Evolutionary conservation across 30 jellyfish, hydroid and myxozoan genomes (phyloP), one percentile per base, ranked within the genome.

Genomic region (Morbakka virulenta): DNA sequence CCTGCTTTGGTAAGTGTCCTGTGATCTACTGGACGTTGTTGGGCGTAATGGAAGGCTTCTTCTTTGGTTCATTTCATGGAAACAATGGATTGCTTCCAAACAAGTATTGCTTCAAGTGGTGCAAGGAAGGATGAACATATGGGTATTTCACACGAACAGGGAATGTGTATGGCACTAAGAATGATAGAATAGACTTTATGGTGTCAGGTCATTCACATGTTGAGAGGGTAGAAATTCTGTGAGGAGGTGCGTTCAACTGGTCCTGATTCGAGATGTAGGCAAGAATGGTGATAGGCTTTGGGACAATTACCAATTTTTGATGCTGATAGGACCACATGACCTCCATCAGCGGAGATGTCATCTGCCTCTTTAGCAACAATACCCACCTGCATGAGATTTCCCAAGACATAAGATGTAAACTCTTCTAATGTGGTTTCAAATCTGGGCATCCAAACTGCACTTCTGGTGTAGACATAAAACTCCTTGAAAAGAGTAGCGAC

Each of bases 361-460:
- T 78, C 89, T 9, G 86, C 86, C 22, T 64, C 41, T 61, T 83
- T 83, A 51, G 86, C 86, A 12, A 78, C 86, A 9, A 29, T 12
- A 14, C 89, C 90, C 3, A 61, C 81, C 22, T 25, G 67, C 1
- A 83, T 23, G 9, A 75, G 75, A 21, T 75, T 77, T 2, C 89
- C 89, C 12, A 75, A 31, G 35, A 73, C 89, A 30, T 74, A 36
- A 36, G 66, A 83, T 83, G 66, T 83, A 1, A 83, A 51, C 57
- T 83, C 95, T 52, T 83, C 95, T 32, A 73, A 50, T 9, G 89
- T 89, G 28, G 95, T 72, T 33, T 83, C 84, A 11, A 89, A 83
- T n/a, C 95, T 89, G 1, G 84, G 90, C 90, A 83, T 83, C 4
- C 90, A 88, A 82, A 83, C 74, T 22, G 89, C 95, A 29, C 53